Base-by-base conservation (phyloP, 1,140 invertebrate genomes). In the Magallana gigas region DNA sequence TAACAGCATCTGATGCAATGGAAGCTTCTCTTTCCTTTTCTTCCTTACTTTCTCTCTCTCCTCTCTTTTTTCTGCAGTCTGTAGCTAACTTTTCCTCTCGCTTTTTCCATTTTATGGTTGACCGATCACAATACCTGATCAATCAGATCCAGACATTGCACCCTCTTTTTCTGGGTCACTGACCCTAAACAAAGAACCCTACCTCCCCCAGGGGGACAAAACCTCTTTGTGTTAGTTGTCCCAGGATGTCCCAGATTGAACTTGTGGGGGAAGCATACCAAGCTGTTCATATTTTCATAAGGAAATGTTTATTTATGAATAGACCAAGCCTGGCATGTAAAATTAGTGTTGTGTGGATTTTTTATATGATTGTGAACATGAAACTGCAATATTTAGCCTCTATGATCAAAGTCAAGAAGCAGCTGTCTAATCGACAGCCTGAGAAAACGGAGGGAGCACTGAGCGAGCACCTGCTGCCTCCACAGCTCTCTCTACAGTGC, bases 401-500 rank as follows among this genome's bases (percentile, higher is more conserved):
- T 29, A 9, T 76, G 23, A 29, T 29, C 1, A 76, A 11, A 29
- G 23, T 14, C 5, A 6, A 29, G 23, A 11, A 76, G 36, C 68
- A 76, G 68, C 68, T 76, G 68, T 76, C 23, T 8, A 8, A 29
- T 29, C 14, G 23, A 23, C 23, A 76, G 68, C 4, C 68, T 76
- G 68, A 11, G 68, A 76, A 76, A 36, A 64, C 36, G 36, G 36
- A 48, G 36, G 3, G 2, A 48, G 36, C 36, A 36, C 18, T 76
- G 7, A 68, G 23, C 18, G 11, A 76, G 68, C 68, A 76, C 68
- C 68, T 76, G 68, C 68, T 76, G 23, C 68, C 64, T 18, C 64
- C 60, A 48, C 5, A 48, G 36, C 36, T 48, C 68, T 76, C 36
- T 12, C 64, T 2, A n/a, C 60, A 23, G 8, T 76, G 68, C 23